These are phyloP conservation scores for Drosophila simulans DNA, from an alignment of 1,140 invertebrate species.

Conservation along the genomic window DNA sequence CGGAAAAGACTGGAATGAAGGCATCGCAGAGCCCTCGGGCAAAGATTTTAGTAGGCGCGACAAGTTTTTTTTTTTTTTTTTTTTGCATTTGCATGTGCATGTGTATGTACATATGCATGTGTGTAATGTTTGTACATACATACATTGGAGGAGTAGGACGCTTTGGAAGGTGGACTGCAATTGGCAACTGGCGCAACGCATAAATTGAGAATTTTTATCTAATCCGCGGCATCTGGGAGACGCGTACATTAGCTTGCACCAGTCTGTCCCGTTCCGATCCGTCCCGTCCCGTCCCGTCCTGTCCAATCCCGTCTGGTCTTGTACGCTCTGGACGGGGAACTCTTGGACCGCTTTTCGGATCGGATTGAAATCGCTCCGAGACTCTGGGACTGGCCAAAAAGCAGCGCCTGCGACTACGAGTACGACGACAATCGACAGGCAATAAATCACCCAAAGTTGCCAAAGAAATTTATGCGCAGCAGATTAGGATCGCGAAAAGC, in stretches of 20 bases:
- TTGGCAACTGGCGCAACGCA: constrained; percentile 81
- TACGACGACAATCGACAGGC: constrained; percentile 78
- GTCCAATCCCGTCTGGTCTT: constrained; percentile 14
- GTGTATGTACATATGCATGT: too few relatives aligned
- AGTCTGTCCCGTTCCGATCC: constrained; percentile 31
- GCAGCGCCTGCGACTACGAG: constrained; percentile 50
- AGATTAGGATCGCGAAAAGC: constrained; percentile 75
- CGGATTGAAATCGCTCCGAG: constrained; percentile 16
- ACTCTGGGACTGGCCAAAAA: constrained; percentile 33
- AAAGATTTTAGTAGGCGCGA: constrained; percentile 69
- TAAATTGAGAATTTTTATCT: constrained; percentile 82
- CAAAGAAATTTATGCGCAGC: constrained; percentile 80
- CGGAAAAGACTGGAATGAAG: constrained; percentile 19
- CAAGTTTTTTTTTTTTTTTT: constrained; percentile 67
- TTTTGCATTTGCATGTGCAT: background rate
- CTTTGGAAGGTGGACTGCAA: constrained; percentile 42
- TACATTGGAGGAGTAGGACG: background rate
- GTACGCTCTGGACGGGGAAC: too few relatives aligned
- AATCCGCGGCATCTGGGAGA: constrained; percentile 80
- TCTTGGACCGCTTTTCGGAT: constrained; percentile 37
- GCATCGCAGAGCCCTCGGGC: constrained; percentile 19
- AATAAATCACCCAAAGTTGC: constrained; percentile 82
- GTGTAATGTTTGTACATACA: too few relatives aligned
- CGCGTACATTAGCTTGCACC: constrained; percentile 74
- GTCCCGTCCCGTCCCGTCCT: constrained; percentile 16